Evolutionary conservation across 2,888 invertebrate species (phyloP).

Genomic region (Acholoe squamosa): DNA sequence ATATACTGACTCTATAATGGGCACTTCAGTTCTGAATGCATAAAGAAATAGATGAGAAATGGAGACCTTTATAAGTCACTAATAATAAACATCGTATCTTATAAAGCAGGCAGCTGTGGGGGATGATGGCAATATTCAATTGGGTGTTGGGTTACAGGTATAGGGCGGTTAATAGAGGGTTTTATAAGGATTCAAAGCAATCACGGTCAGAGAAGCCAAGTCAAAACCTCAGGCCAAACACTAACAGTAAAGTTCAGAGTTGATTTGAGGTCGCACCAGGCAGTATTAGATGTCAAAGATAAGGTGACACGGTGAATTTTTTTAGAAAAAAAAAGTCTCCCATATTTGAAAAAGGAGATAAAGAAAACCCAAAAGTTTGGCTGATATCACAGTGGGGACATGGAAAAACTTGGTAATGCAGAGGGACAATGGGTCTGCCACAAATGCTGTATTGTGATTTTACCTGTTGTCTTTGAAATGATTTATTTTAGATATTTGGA

Average conservation of each 20-base stretch:
- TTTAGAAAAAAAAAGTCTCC: background rate
- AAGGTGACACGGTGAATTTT: background rate
- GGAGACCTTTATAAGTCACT: too few relatives aligned
- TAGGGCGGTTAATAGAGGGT: background rate
- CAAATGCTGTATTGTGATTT: too few relatives aligned
- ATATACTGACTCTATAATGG: too few relatives aligned
- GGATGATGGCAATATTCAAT: background rate
- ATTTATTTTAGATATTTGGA: background rate
- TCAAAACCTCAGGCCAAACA: background rate
- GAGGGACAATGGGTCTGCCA: too few relatives aligned
- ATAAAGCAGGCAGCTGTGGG: background rate
- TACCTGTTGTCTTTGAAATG: background rate
- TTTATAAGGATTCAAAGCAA: conserved; percentile 17
- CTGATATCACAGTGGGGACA: too few relatives aligned
- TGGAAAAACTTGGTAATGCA: too few relatives aligned
- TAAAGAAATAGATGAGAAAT: too few relatives aligned
- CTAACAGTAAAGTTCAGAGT: conserved; percentile 2
- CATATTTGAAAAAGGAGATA: background rate
- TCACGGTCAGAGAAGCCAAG: background rate
- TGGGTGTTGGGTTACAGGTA: background rate
- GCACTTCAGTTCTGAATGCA: too few relatives aligned
- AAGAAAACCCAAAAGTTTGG: background rate
- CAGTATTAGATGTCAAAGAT: conserved; percentile 20
- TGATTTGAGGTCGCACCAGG: background rate
- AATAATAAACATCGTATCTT: background rate